Evolutionary conservation across 30 jellyfish, hydroid and myxozoan species (phyloP).

Genomic region (Phacellophora camtschatica): DNA sequence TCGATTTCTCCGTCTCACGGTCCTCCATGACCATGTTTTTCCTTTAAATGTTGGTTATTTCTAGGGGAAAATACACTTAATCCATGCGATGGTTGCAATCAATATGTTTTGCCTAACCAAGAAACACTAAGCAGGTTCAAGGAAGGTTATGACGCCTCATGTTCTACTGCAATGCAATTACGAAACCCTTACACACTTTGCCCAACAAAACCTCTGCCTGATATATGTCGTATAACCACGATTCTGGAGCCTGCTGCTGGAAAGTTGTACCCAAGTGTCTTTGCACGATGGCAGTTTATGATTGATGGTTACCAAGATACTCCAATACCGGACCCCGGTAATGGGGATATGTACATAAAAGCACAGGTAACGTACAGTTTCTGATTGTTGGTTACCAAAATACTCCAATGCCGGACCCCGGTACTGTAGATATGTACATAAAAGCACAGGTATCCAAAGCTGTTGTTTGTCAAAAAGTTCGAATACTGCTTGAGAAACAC

Average conservation of each 20-base stretch:
- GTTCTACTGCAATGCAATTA: neutral
- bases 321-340: slow-evolving; percentile 11
- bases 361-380: neutral
- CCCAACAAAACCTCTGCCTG: neutral
- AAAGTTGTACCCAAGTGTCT: slow-evolving; percentile 11
- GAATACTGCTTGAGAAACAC: too few relatives aligned
- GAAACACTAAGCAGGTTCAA: neutral
- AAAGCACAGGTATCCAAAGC: slow-evolving; percentile 10
- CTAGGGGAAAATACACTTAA: neutral
- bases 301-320: neutral
- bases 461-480: too few relatives aligned
- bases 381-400: slow-evolving; percentile 1
- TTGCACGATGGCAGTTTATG: neutral
- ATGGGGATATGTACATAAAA: slow-evolving; percentile 4
- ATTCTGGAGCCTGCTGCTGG: neutral
- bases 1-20: too few relatives aligned
- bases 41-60: too few relatives aligned
- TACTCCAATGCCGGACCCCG: slow-evolving; percentile 12
- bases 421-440: neutral
- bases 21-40: too few relatives aligned
- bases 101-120: neutral
- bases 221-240: neutral
- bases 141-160: slow-evolving; percentile 28
- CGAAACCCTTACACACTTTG: slow-evolving; percentile 14
- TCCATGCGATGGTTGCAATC: neutral